Percentiles rank a stretch among this genome's conserved stretches.
These are phyloP conservation scores for Rhea americana DNA, from an alignment of 2,113 vertebrate genomes.

Conservation along the genomic window DNA sequence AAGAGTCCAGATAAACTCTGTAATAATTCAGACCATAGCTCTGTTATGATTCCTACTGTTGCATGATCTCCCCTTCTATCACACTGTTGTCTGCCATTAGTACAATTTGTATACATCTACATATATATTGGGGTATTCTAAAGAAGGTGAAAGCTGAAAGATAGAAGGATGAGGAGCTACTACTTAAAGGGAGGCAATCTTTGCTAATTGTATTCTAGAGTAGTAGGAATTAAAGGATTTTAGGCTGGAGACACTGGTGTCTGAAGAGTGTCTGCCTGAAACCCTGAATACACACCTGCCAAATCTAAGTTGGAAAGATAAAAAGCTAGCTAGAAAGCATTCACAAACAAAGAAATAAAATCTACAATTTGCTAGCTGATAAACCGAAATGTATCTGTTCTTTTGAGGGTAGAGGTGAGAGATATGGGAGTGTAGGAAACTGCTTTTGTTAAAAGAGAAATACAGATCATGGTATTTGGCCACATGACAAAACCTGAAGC, in stretches of 20 bases:
- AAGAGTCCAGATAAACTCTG: conserved; percentile 31
- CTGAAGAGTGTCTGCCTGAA: neutral
- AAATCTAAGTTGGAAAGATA: neutral
- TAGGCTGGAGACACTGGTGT: neutral
- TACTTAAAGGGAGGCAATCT: neutral
- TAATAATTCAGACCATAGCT: neutral
- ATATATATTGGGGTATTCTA: neutral
- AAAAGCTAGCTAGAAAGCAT: neutral
- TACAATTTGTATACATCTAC: neutral
- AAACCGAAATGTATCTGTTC: neutral
- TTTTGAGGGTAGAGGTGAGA: neutral
- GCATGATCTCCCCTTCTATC: neutral
- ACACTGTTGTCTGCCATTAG: neutral
- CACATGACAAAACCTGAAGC: neutral
- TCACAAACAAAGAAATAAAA: neutral
- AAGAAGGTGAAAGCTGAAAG: neutral
- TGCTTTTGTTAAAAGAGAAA: conserved; percentile 34
- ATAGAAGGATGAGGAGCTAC: neutral
- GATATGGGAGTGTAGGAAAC: neutral
- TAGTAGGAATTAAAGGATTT: neutral
- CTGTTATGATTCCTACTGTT: neutral
- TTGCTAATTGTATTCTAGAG: neutral
- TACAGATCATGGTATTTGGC: neutral
- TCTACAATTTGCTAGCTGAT: neutral
- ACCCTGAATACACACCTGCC: neutral